phyloP scores from a whole-genome alignment of 2,888 invertebrate species.

The Antitype chi region DNA sequence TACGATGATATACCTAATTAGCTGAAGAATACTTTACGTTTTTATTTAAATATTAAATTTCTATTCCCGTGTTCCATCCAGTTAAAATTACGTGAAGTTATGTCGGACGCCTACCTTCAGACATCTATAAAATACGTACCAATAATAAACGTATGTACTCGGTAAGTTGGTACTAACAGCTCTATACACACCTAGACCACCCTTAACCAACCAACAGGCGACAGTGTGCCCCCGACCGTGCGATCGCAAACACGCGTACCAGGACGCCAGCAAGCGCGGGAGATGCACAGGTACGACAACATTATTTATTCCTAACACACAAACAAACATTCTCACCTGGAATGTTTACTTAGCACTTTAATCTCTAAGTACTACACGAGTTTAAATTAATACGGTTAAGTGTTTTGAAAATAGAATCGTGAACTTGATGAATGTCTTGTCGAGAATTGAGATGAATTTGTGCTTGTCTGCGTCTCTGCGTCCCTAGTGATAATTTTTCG shows the following conservation, averaged over 20 bases:
- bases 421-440: constrained; percentile 41
- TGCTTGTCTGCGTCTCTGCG: constrained; percentile 33
- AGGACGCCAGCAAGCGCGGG: constrained; percentile 64
- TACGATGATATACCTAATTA: neutral
- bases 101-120: neutral
- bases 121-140: neutral
- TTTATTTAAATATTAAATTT: neutral
- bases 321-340: constrained; percentile 50
- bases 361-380: constrained; percentile 45
- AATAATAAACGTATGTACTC: constrained; percentile 1
- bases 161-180: constrained; percentile 71
- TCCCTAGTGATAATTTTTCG: constrained; percentile 29
- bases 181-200: constrained; percentile 73
- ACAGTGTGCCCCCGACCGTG: constrained; percentile 76
- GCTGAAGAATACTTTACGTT: neutral
- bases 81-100: neutral
- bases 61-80: neutral
- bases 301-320: constrained; percentile 54
- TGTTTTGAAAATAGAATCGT: constrained; percentile 23
- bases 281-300: constrained; percentile 78
- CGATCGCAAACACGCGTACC: constrained; percentile 69
- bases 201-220: constrained; percentile 78
- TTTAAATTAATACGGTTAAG: constrained; percentile 21
- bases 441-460: constrained; percentile 56
- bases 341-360: constrained; percentile 41